Base-by-base conservation (phyloP, 64 coral and sea anemone species). In the Stylophora pistillata region DNA sequence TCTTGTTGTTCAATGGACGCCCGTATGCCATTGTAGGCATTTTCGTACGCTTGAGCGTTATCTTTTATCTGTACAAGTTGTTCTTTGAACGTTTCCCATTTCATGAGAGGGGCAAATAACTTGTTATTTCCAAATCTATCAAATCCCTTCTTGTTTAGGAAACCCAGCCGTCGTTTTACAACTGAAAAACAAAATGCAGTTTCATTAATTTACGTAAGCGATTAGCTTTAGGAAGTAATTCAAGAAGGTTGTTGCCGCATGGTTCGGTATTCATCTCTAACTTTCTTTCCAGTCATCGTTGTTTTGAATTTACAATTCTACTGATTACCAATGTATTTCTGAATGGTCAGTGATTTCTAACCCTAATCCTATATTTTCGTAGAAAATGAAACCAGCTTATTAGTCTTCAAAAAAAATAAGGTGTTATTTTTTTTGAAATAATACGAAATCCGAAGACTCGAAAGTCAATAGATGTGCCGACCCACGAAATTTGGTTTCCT, bases 91-190 rank as follows among this genome's bases (percentile, higher is more conserved):
- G 81, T 18, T 26, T 85, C 81, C 59, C 59, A 85, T 33, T 64
- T 71, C 14, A 69, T 85, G 27, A 63, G 61, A 30, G 81, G 81
- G 5, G 81, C 81, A 26, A 85, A 85, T n/a, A 85, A 15, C 18
- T 85, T 16, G 68, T 85, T 85, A 10, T 13, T 85, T 85, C 81
- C 81, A 85, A 85, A 85, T 16, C 58, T 68, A 31, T 85, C 81
- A 47, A 65, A 85, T 14, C 65, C 81, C 0, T 85, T 47, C 69
- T 68, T 69, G 37, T 85, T 69, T 13, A 85, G 27, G 69, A 85
- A 85, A 20, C 26, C 81, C 34, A 85, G 28, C 23, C 58, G 68
- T 85, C 81, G 81, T 47, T 63, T 68, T 33, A 27, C 81, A 41
- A 47, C 60, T 68, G 58, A 64, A 82, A 13, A 53, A 32, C 0